phyloP scores from a whole-genome alignment of 2,797 vertebrate genomes.

The Hippocampus kuda region DNA sequence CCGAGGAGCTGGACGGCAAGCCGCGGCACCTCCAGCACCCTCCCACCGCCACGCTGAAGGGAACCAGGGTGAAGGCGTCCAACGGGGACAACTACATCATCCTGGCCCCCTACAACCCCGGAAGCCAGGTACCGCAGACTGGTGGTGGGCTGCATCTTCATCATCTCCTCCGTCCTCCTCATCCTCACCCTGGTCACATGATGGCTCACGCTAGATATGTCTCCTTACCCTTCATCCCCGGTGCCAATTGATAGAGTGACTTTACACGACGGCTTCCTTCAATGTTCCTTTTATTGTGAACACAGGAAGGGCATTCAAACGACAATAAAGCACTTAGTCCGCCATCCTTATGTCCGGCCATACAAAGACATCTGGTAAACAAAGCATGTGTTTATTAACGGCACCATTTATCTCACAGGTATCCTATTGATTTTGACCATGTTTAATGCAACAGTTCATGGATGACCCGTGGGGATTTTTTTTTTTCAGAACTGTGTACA shows the following conservation, averaged over 20 bases:
- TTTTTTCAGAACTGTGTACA: conserved; percentile 20
- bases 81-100: conserved; percentile 90
- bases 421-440: conserved; percentile 6
- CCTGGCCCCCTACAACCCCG: conserved; percentile 80
- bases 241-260: conserved; percentile 56
- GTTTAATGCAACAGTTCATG: conserved; percentile 5
- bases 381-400: conserved; percentile 18
- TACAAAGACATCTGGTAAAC: conserved; percentile 19
- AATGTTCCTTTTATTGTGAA: conserved; percentile 2
- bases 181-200: conserved; percentile 59
- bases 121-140: conserved; percentile 81
- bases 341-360: background rate
- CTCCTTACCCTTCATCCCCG: conserved; percentile 60
- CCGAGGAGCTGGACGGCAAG: conserved; percentile 62
- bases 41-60: conserved; percentile 65
- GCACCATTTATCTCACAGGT: conserved; percentile 25
- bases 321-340: conserved; percentile 5
- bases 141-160: conserved; percentile 63
- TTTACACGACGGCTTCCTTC: conserved; percentile 14
- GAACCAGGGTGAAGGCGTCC: conserved; percentile 71
- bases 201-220: conserved; percentile 66
- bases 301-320: background rate
- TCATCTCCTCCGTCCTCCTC: conserved; percentile 59
- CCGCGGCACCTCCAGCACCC: conserved; percentile 51
- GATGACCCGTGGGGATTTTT: conserved; percentile 3